Conservation (phyloP, 2,113 vertebrate genomes). For the Cavia porcellus region DNA sequence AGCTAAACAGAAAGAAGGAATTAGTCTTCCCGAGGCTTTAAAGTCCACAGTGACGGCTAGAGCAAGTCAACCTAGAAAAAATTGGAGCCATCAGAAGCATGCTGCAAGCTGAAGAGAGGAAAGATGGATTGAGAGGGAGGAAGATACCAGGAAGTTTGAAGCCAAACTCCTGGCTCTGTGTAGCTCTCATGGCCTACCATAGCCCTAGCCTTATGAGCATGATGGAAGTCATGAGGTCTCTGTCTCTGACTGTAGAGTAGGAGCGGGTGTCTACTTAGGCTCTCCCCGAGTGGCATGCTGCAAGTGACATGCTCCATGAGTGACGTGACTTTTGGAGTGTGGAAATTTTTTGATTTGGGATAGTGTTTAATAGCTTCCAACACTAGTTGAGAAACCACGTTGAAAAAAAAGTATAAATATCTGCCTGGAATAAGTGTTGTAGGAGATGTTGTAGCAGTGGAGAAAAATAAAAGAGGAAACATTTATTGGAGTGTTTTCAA, state of each 20-base stretch:
- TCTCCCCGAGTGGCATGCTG: background rate
- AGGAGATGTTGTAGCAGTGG: background rate
- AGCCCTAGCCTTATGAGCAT: background rate
- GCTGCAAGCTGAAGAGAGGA: background rate
- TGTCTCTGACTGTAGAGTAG: constrained; percentile 4
- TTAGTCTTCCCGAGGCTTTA: background rate
- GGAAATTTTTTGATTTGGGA: background rate
- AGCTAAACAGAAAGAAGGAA: background rate
- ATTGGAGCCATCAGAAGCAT: background rate
- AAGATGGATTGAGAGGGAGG: background rate
- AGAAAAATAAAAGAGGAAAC: background rate
- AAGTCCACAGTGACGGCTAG: background rate
- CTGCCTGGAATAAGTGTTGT: background rate
- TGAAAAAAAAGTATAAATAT: background rate
- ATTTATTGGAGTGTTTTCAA: background rate
- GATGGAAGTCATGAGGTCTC: background rate
- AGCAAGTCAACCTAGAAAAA: background rate
- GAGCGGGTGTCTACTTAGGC: background rate
- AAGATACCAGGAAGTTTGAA: background rate
- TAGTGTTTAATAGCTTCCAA: background rate
- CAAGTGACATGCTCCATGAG: background rate
- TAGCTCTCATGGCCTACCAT: background rate
- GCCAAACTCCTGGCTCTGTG: background rate
- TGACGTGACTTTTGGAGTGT: background rate
- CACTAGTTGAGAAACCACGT: background rate